phyloP scores from a whole-genome alignment of 2,113 vertebrate genomes.

The Periophthalmodon schlosseri region DNA sequence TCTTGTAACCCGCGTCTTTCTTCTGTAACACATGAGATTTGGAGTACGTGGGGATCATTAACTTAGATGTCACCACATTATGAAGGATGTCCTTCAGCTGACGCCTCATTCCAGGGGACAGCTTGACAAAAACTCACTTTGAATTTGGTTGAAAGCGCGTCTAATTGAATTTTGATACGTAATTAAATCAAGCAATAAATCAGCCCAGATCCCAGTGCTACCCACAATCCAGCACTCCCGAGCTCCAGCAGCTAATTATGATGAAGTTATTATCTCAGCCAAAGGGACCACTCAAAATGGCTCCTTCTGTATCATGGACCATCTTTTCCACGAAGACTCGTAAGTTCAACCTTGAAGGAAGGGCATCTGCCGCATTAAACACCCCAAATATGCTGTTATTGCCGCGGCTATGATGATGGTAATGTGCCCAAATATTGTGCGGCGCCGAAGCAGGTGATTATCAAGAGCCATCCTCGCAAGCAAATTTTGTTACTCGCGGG shows the following conservation, averaged over 20 bases:
- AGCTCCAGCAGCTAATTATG: conserved; percentile 79
- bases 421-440: conserved; percentile 41
- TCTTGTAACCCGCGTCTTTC: conserved; percentile 10
- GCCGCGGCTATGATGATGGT: conserved; percentile 34
- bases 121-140: conserved; percentile 75
- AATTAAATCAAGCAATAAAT: conserved; percentile 85
- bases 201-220: conserved; percentile 78
- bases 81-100: conserved; percentile 73
- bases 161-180: conserved; percentile 85
- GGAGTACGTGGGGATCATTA: conserved; percentile 54
- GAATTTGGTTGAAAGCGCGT: conserved; percentile 76
- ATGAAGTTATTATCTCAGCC: conserved; percentile 81
- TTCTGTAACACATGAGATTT: conserved; percentile 40
- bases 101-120: conserved; percentile 71
- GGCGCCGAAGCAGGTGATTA: conserved; percentile 43
- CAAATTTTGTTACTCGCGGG: conserved; percentile 14
- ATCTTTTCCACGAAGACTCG: conserved; percentile 53
- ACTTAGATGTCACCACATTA: conserved; percentile 62
- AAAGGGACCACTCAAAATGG: conserved; percentile 70
- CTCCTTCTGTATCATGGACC: conserved; percentile 60
- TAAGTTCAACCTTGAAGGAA: conserved; percentile 71
- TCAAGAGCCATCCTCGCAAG: neutral
- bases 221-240: conserved; percentile 75
- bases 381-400: conserved; percentile 52
- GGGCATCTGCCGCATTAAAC: conserved; percentile 52